phyloP scores from a whole-genome alignment of 2,797 vertebrate species.

The Takifugu rubripes region DNA sequence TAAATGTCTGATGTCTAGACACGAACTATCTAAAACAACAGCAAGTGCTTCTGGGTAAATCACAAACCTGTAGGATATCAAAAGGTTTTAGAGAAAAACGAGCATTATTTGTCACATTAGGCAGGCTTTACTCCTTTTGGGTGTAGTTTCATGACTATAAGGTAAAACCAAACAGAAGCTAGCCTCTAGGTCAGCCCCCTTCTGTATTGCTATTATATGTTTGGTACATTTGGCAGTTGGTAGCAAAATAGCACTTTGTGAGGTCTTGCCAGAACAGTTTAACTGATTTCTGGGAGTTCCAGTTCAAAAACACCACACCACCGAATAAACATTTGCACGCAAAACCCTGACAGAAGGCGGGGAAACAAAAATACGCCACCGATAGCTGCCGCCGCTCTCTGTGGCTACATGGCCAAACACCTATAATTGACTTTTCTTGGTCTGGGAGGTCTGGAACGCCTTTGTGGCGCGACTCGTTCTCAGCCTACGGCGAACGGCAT shows the following conservation, averaged over 20 bases:
- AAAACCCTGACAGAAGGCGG: background rate
- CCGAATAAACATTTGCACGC: background rate
- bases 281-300: background rate
- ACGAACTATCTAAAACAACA: no score
- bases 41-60: no score
- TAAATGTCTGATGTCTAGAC: no score
- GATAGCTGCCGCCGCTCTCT: background rate
- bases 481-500: background rate
- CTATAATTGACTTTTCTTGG: constrained; percentile 4
- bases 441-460: constrained; percentile 11
- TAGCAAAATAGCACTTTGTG: background rate
- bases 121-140: no score
- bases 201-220: no score
- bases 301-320: constrained; percentile 4
- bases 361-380: background rate
- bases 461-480: constrained; percentile 11
- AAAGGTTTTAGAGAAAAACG: no score
- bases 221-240: constrained; percentile 4
- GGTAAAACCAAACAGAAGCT: no score
- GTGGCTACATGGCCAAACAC: constrained; percentile 3
- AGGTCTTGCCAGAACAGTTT: background rate
- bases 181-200: no score
- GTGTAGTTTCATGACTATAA: no score
- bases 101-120: no score
- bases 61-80: no score